phyloP scores from a whole-genome alignment of 2,888 invertebrate species.

The Drosophila anomalipes region DNA sequence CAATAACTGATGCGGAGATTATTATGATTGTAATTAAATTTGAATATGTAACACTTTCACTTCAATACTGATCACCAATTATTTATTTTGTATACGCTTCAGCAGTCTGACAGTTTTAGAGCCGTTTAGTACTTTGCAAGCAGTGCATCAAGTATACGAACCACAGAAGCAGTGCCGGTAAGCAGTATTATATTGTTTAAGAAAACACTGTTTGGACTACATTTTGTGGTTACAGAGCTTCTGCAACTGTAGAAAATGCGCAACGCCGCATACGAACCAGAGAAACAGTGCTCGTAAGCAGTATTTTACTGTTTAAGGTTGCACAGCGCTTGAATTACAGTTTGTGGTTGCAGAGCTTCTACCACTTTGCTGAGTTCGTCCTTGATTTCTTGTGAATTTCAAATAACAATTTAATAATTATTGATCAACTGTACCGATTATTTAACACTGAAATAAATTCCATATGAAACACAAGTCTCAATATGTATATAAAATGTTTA shows the following conservation, averaged over 20 bases:
- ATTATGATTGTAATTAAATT: not conserved
- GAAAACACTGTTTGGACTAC: not conserved
- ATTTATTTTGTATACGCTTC: not conserved
- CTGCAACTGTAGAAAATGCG: not conserved
- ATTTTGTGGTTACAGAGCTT: not conserved
- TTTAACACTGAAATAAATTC: not conserved
- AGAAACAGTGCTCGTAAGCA: not conserved
- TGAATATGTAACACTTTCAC: not conserved
- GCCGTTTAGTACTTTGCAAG: not conserved
- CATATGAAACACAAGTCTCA: not conserved
- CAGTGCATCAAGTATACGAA: not conserved
- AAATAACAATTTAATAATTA: not conserved
- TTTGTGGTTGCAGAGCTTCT: not conserved
- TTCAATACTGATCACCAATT: not conserved
- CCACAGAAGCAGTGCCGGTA: not conserved
- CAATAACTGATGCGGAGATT: not conserved
- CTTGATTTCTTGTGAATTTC: not conserved
- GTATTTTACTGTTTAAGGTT: not conserved
- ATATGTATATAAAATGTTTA: conserved; percentile 49
- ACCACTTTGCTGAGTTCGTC: not conserved
- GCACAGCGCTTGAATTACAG: not conserved
- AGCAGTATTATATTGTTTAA: not conserved
- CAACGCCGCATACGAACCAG: not conserved
- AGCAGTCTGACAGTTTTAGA: not conserved
- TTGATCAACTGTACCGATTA: not conserved